Conservation (phyloP, 2,113 vertebrate species). For the Mus musculus region DNA sequence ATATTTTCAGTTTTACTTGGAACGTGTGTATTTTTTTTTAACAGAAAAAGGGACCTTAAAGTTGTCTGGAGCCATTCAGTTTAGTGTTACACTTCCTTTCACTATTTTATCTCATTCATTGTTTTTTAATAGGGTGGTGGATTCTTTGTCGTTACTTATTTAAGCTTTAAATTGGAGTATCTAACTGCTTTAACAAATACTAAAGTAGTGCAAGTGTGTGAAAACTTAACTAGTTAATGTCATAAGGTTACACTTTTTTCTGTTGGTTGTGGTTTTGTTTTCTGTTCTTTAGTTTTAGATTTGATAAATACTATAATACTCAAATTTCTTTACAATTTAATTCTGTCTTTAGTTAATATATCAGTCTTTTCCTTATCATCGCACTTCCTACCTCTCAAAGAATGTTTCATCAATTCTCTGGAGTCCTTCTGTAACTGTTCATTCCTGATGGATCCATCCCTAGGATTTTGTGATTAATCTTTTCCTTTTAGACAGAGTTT, state of each 20-base stretch:
- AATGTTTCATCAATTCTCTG: neutral
- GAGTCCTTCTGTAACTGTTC: neutral
- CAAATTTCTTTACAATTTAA: neutral
- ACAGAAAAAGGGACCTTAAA: neutral
- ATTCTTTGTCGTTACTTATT: neutral
- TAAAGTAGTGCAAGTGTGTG: neutral
- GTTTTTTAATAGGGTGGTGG: neutral
- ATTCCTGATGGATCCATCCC: neutral
- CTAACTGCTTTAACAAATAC: conserved; percentile 3
- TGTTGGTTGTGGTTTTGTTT: neutral
- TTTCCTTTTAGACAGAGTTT: neutral
- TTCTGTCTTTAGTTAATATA: neutral
- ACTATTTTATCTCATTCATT: neutral
- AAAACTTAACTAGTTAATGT: neutral
- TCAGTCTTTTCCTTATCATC: neutral
- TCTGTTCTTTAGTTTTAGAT: neutral
- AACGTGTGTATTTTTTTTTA: neutral
- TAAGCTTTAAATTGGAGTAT: conserved; percentile 13
- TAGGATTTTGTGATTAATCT: neutral
- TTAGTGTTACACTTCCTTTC: neutral
- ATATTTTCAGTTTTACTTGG: neutral
- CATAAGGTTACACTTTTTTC: neutral
- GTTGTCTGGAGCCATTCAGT: neutral
- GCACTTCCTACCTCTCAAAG: neutral
- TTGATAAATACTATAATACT: conserved; percentile 28